Base-by-base conservation (phyloP, 1,140 invertebrate species). In the fruit fly (Drosophila melanogaster) region DNA sequence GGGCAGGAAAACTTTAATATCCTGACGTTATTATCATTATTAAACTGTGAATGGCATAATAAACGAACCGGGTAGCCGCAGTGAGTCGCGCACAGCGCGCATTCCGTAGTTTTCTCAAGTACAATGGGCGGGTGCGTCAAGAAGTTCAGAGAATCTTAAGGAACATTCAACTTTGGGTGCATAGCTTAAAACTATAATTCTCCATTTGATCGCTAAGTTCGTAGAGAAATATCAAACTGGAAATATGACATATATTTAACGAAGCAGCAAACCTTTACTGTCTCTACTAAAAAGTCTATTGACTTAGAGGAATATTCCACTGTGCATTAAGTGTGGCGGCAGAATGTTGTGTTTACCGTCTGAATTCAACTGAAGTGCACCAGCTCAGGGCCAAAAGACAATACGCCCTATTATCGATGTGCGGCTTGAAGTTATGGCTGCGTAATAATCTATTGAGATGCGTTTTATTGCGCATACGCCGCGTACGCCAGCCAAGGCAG, bases 1-100 rank as follows among this genome's bases (percentile, higher is more conserved):
- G 71, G 73, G 74, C 78, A 87, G 84, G 84, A 89, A 89, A 84
- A 89, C 77, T 87, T 89, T 89, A 89, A 89, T 89, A 89, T 89
- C 84, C 84, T 80, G 77, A 72, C 84, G 67, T 89, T 89, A 89
- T 89, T 89, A 89, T 89, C 84, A 84, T 89, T 89, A 89, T 89
- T 89, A 89, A 89, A 89, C 84, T 89, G 84, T 61, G 84, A 89
- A 89, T 89, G 79, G 84, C 79, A 89, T 90, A 89, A 89, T 89
- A 89, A 89, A 89, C 79, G 84, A 70, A 84, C 83, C 66, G 84
- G 72, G 76, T 77, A 89, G 79, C 79, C 84, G 67, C 84, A 70
- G 49, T 67, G 55, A 76, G 75, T 66, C 65, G 60, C 60, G 67
- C 59, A 22, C 59, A 46, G 38, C 33, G 58, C 43, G 46, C 53